These are phyloP conservation scores for Manduca sexta DNA, from an alignment of 1,140 invertebrate genomes.

Conservation along the genomic window DNA sequence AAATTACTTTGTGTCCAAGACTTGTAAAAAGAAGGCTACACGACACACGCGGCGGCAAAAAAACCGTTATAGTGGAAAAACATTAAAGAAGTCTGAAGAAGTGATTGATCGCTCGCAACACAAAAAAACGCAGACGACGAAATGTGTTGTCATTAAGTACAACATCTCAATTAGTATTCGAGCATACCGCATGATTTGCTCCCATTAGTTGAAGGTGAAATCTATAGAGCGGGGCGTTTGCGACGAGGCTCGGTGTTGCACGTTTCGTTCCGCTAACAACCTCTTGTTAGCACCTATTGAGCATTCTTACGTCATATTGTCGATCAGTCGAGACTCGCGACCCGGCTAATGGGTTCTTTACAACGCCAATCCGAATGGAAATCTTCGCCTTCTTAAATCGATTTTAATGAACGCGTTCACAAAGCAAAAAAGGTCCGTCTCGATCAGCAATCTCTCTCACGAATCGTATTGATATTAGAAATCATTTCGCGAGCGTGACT, in stretches of 20 bases:
- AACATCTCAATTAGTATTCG: conserved; percentile 26
- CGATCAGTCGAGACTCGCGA: conserved; percentile 30
- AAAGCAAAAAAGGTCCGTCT: conserved; percentile 33
- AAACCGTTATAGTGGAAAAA: too few relatives aligned
- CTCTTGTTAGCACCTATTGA: conserved; percentile 57
- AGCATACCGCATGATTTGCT: conserved; percentile 31
- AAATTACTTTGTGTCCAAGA: conserved; percentile 15
- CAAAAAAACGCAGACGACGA: conserved; percentile 13
- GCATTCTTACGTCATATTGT: conserved; percentile 42
- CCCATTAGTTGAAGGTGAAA: conserved; percentile 45
- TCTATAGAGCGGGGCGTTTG: conserved; percentile 30
- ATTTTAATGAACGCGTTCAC: conserved; percentile 40
- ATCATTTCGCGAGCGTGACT: conserved; percentile 40
- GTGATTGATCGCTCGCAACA: conserved; percentile 11
- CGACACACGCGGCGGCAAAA: too few relatives aligned
- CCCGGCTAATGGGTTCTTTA: conserved; percentile 42
- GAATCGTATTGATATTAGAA: conserved; percentile 44
- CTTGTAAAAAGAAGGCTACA: too few relatives aligned
- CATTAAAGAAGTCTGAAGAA: conserved; percentile 1
- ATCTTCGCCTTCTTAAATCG: conserved; percentile 32
- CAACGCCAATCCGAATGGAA: conserved; percentile 34
- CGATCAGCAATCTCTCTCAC: conserved; percentile 36
- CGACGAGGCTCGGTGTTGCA: conserved; percentile 18
- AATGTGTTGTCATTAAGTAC: conserved; percentile 12
- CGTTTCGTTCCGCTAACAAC: conserved; percentile 29